Evolutionary conservation across 2,113 vertebrate genomes (phyloP), one percentile per base, ranked within the genome.

Genomic region (Equus przewalskii): DNA sequence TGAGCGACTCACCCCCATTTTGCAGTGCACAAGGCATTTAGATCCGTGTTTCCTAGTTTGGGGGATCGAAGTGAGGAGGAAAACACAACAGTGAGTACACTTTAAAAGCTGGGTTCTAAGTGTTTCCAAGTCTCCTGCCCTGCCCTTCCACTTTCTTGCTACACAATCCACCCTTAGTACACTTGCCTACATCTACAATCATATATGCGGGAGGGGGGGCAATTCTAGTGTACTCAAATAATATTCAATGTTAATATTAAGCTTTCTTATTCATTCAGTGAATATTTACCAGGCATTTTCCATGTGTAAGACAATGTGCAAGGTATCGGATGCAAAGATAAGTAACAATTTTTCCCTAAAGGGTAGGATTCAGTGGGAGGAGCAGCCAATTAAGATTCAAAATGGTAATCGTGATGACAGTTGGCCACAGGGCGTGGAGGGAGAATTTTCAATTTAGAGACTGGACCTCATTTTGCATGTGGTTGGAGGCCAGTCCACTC

Each of bases 11-110:
- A 99, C 99, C 0, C 99, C 99, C 99, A 99, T 99, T 98, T 99
- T 99, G 98, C 99, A 99, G 99, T 99, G 99, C 96, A 99, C 99
- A 96, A 99, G 99, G 98, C 99, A 99, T 98, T 99, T 99, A 0
- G 99, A 99, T 46, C 99, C 99, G 0, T 99, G 99, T 98, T 99
- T 99, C 98, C 99, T 99, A 46, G 64, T 79, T 94, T 75, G 22
- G 1, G 79, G 44, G n/a, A 4, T 1, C 65, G 51, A 96, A 30
- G 86, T 70, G 76, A 72, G 70, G 49, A 95, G 30, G n/a, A 93
- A 95, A 36, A 44, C 2, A 79, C 2, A 80, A 94, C 0, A 92
- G 69, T 92, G 87, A 96, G 75, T 33, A 72, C 18, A 91, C 69
- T 96, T 92, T 49, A 84, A 96, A 95, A 96, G 46, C 3, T 30